Conservation (phyloP, 2,797 vertebrate species). For the Pseudocheirus occidentalis region DNA sequence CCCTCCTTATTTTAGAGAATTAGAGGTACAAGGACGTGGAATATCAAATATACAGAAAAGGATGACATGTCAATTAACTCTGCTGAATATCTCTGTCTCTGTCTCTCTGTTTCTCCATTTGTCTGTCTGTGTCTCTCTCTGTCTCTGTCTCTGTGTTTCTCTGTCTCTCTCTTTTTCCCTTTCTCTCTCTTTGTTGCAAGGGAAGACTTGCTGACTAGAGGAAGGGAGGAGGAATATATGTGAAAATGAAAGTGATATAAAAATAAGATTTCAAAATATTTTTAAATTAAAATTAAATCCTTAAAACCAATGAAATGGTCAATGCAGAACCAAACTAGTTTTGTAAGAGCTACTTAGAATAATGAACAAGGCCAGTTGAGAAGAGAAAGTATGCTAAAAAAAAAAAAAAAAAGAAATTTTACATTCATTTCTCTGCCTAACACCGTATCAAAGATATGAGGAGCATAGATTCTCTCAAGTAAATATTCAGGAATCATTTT, state of each 20-base stretch:
- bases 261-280: background rate
- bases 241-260: background rate
- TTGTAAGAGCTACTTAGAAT: background rate
- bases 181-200: too few relatives aligned
- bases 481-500: constrained; percentile 55
- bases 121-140: too few relatives aligned
- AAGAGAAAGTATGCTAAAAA: background rate
- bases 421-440: background rate
- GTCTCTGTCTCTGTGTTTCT: too few relatives aligned
- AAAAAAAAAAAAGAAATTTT: background rate
- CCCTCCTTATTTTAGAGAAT: background rate
- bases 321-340: background rate
- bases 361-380: background rate
- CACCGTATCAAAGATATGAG: constrained; percentile 15
- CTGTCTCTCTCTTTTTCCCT: too few relatives aligned
- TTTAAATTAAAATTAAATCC: background rate
- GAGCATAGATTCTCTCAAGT: constrained; percentile 31
- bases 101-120: too few relatives aligned
- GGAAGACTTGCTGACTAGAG: background rate
- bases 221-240: background rate
- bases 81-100: background rate
- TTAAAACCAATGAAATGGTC: constrained; percentile 20
- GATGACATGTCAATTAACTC: background rate
- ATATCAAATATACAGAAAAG: background rate
- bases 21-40: background rate